Percentiles rank a stretch among this genome's conserved stretches.
Evolutionary conservation across 2,797 vertebrate genomes (phyloP).

Genomic region (Crossoptilon crossoptilon): DNA sequence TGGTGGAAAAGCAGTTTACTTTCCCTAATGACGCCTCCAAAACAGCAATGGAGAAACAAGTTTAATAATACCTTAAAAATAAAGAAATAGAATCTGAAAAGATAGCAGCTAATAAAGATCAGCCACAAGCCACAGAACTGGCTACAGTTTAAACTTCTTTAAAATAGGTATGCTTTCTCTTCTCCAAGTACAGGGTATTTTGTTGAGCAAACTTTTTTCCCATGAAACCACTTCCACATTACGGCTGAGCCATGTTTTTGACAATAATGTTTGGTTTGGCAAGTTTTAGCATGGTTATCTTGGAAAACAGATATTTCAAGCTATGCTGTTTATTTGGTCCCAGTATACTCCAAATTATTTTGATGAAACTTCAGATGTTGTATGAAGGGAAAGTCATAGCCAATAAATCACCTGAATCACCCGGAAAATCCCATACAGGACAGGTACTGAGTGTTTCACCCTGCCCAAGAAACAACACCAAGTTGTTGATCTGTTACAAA

Average conservation of each 20-base stretch:
- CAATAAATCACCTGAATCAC: slow-evolving; percentile 33
- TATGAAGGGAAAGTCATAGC: slow-evolving; percentile 8
- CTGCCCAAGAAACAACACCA: slow-evolving; percentile 42
- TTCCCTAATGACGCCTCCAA: neutral
- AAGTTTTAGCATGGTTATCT: slow-evolving; percentile 15
- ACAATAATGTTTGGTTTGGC: slow-evolving; percentile 53
- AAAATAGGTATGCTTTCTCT: neutral
- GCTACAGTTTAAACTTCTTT: neutral
- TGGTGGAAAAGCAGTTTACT: neutral
- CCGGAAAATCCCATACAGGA: neutral
- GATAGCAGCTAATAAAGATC: slow-evolving; percentile 1
- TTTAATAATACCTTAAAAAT: neutral
- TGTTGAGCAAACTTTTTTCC: slow-evolving; percentile 43
- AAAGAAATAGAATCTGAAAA: neutral
- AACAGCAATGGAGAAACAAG: neutral
- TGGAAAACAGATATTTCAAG: slow-evolving; percentile 32
- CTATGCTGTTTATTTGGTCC: slow-evolving; percentile 35
- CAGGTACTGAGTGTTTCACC: neutral
- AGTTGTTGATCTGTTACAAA: slow-evolving; percentile 25
- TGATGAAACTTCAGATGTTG: slow-evolving; percentile 40
- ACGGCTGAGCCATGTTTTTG: slow-evolving; percentile 21
- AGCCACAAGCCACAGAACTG: slow-evolving; percentile 2
- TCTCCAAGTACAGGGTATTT: neutral
- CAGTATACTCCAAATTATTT: slow-evolving; percentile 48
- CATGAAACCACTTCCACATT: slow-evolving; percentile 43